Conservation (phyloP, 2,888 invertebrate species). For the Drosophila heteroneura region DNA sequence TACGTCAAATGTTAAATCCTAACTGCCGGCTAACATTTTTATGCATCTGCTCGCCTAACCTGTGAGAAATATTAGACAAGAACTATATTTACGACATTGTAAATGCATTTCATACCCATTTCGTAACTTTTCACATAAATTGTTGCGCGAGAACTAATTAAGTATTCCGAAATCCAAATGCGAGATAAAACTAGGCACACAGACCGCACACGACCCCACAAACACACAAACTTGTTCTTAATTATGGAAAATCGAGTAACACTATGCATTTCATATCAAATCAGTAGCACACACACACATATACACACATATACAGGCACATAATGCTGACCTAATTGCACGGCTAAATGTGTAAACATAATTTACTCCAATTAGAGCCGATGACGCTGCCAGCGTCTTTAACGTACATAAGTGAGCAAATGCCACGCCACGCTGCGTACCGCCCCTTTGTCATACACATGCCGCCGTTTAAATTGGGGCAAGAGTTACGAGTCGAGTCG, state of each 20-base stretch:
- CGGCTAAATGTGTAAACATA: constrained; percentile 76
- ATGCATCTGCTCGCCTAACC: constrained; percentile 32
- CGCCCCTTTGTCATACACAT: constrained; percentile 35
- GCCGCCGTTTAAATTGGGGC: constrained; percentile 61
- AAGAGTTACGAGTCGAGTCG: constrained; percentile 37
- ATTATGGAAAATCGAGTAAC: constrained; percentile 65
- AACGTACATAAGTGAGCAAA: constrained; percentile 22
- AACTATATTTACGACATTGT: constrained; percentile 9
- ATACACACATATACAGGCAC: constrained; percentile 1
- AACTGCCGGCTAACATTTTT: constrained; percentile 52
- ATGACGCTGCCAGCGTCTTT: constrained; percentile 45
- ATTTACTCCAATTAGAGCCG: constrained; percentile 75
- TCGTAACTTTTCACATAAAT: constrained; percentile 37
- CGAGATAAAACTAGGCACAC: constrained; percentile 39
- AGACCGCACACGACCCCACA: constrained; percentile 60
- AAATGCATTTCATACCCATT: constrained; percentile 40
- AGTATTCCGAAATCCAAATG: constrained; percentile 53
- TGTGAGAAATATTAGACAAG: constrained; percentile 22
- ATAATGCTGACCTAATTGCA: constrained; percentile 69
- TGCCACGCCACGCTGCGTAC: constrained; percentile 48
- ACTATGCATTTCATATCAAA: constrained; percentile 63
- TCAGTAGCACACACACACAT: constrained; percentile 28
- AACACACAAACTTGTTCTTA: constrained; percentile 34
- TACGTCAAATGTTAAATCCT: constrained; percentile 11
- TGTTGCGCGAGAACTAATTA: constrained; percentile 63